Evolutionary conservation across 2,113 vertebrate genomes (phyloP).

Genomic region (Corythornis cristatus): DNA sequence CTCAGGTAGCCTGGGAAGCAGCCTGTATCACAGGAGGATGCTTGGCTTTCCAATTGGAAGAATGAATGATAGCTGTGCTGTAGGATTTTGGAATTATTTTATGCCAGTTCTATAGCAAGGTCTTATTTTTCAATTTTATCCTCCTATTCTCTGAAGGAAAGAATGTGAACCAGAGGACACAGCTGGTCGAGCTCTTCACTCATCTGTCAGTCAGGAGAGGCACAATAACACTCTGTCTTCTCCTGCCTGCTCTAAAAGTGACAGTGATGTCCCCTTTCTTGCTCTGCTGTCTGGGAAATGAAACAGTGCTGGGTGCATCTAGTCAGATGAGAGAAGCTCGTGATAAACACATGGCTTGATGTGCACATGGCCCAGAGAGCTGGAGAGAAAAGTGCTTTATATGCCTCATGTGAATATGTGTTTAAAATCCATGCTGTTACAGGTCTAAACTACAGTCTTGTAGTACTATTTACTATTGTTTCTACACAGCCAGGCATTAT

Average conservation of each 20-base stretch:
- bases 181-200: constrained; percentile 11
- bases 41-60: constrained; percentile 17
- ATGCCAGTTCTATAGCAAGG: not conserved
- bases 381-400: not conserved
- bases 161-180: constrained; percentile 4
- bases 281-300: constrained; percentile 3
- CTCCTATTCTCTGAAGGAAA: constrained; percentile 5
- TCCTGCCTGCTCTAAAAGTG: not conserved
- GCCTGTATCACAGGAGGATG: not conserved
- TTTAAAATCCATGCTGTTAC: not conserved
- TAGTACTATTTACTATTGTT: not conserved
- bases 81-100: constrained; percentile 32
- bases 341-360: not conserved
- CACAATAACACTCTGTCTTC: not conserved
- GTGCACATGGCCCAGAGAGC: not conserved
- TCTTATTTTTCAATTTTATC: constrained; percentile 46
- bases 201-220: constrained; percentile 26
- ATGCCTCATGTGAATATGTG: not conserved
- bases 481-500: not conserved
- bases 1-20: not conserved
- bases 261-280: constrained; percentile 17
- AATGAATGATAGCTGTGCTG: not conserved
- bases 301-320: not conserved
- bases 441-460: not conserved
- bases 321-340: not conserved